Conservation (phyloP, 2,113 vertebrate species). For the Meriones unguiculatus region DNA sequence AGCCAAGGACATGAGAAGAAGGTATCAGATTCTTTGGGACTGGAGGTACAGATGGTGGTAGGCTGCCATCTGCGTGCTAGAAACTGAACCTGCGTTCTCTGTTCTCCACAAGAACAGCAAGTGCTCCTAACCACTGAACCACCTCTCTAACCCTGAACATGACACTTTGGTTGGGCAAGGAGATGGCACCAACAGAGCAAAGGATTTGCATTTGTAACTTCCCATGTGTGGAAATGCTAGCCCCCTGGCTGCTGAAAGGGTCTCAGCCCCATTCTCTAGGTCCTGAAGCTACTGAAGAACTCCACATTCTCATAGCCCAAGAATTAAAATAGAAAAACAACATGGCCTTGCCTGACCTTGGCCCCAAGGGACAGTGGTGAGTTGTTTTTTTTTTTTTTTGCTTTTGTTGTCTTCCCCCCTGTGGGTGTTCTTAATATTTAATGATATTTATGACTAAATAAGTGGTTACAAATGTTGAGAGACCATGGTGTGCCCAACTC, state of each 20-base stretch:
- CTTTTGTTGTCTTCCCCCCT: background rate
- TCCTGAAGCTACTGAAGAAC: background rate
- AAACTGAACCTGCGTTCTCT: background rate
- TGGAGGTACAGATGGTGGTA: background rate
- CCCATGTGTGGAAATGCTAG: background rate
- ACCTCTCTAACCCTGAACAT: background rate
- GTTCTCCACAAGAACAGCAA: background rate
- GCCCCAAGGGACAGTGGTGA: background rate
- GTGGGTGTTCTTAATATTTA: conserved; percentile 41
- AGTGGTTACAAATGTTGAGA: conserved; percentile 51
- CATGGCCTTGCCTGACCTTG: background rate
- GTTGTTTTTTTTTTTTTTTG: background rate
- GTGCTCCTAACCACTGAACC: background rate
- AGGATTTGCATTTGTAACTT: background rate
- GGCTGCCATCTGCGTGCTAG: background rate
- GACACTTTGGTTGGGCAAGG: background rate
- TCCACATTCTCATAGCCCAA: background rate
- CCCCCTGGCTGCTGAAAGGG: background rate
- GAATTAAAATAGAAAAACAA: conserved; percentile 38
- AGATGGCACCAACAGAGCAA: no score
- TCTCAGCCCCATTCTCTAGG: background rate
- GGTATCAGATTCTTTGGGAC: no score
- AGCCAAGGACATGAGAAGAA: background rate
- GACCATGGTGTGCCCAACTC: background rate
- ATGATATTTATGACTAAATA: conserved; percentile 57